Percentiles rank a stretch among this genome's conserved stretches.
These are phyloP conservation scores for Ictalurus furcatus DNA, from an alignment of 2,113 vertebrate genomes.

Conservation along the genomic window DNA sequence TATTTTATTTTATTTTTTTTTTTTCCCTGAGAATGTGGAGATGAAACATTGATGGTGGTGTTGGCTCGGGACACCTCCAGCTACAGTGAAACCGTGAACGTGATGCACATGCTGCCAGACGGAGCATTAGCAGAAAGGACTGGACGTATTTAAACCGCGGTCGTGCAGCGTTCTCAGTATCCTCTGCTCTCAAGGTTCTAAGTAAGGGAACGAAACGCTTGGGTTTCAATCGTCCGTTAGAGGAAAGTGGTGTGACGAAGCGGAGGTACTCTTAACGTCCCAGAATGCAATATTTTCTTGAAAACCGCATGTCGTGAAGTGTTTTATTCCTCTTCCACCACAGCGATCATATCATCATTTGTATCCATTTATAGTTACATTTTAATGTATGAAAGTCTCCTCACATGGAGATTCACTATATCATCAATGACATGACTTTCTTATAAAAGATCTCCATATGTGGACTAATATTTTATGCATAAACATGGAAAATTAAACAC, in stretches of 20 bases:
- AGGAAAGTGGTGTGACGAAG: background rate
- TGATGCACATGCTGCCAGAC: conserved; percentile 61
- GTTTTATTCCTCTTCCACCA: background rate
- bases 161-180: conserved; percentile 23
- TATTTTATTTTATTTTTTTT: too few species aligned
- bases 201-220: background rate
- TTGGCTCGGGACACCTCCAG: conserved; percentile 61
- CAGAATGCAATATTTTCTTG: too few species aligned
- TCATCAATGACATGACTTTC: background rate
- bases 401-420: background rate
- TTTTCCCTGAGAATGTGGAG: conserved; percentile 60
- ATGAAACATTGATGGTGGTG: conserved; percentile 67
- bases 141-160: conserved; percentile 65
- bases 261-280: background rate
- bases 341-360: background rate
- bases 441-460: background rate
- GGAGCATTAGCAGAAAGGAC: conserved; percentile 65
- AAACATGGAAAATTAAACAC: background rate
- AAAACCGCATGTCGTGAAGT: too few species aligned
- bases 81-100: conserved; percentile 50
- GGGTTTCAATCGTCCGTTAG: background rate
- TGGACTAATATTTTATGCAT: background rate
- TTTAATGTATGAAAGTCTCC: background rate
- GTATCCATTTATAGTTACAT: background rate
- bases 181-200: background rate